phyloP scores from a whole-genome alignment of 2,113 vertebrate genomes.

The Harpagus bidentatus region DNA sequence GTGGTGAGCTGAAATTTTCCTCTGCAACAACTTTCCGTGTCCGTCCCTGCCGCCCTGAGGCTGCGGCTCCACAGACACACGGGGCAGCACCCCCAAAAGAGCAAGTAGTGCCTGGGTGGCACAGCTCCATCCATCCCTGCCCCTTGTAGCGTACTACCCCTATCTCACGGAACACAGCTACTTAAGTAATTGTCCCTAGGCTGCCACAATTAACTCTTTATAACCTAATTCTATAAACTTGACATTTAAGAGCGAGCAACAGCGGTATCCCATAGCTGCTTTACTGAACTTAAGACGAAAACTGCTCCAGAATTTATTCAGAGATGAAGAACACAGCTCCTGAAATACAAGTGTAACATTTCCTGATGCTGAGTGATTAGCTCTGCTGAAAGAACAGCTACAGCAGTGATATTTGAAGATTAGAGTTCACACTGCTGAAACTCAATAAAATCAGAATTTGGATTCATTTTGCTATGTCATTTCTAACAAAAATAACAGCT shows the following conservation, averaged over 20 bases:
- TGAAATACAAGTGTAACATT: background rate
- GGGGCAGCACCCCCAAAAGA: background rate
- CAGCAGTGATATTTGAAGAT: background rate
- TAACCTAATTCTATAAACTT: background rate
- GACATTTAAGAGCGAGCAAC: background rate
- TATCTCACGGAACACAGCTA: background rate
- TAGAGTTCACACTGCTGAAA: background rate
- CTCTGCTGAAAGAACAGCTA: background rate
- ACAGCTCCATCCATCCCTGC: background rate
- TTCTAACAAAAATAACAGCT: background rate
- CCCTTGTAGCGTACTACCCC: background rate
- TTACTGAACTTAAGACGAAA: background rate
- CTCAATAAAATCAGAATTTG: background rate
- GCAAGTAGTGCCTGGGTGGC: background rate
- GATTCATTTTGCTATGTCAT: background rate
- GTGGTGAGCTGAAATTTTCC: background rate
- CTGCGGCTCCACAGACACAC: accelerated
- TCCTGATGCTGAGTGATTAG: background rate
- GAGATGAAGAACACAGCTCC: background rate
- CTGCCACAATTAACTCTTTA: background rate
- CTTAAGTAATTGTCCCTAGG: background rate
- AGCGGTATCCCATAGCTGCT: background rate
- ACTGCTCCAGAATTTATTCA: background rate
- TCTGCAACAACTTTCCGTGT: background rate
- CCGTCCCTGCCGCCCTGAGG: background rate